Evolutionary conservation across 2,888 invertebrate genomes (phyloP).

Genomic region (Agonopterix alstromeriana): DNA sequence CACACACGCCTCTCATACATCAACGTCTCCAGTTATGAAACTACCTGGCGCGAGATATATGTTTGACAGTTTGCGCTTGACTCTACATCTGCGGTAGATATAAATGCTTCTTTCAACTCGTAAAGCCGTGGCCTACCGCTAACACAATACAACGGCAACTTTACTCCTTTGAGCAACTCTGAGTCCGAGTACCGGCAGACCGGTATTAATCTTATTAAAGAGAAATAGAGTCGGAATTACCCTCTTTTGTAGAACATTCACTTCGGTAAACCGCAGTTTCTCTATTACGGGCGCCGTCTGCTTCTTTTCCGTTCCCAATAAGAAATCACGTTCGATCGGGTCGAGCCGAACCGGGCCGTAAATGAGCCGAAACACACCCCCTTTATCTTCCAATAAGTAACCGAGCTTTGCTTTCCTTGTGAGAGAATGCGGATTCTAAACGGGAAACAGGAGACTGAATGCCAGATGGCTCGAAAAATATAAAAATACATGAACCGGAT

Average conservation of each 20-base stretch:
- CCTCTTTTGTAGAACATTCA: constrained; percentile 26
- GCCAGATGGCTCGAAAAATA: constrained; percentile 65
- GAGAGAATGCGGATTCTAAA: constrained; percentile 40
- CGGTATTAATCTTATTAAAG: constrained; percentile 38
- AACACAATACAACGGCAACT: constrained; percentile 3
- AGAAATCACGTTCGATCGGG: constrained; percentile 66
- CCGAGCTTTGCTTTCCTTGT: constrained; percentile 41
- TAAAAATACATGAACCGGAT: constrained; percentile 64
- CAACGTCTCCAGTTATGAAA: constrained; percentile 61
- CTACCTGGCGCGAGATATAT: constrained; percentile 50
- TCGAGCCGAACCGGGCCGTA: constrained; percentile 47
- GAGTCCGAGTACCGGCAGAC: constrained; percentile 14
- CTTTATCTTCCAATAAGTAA: constrained; percentile 70
- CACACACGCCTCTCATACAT: constrained; percentile 45
- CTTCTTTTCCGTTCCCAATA: constrained; percentile 51
- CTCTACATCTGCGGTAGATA: constrained; percentile 16
- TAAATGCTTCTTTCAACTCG: constrained; percentile 12
- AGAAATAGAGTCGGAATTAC: constrained; percentile 39
- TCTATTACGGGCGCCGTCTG: constrained; percentile 32
- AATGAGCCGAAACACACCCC: constrained; percentile 70
- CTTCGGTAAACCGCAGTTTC: constrained; percentile 38
- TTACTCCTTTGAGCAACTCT: background rate
- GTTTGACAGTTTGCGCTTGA: constrained; percentile 38
- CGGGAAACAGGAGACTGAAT: constrained; percentile 41
- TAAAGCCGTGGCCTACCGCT: background rate